These are phyloP conservation scores for Diuraphis noxia DNA, from an alignment of 1,140 invertebrate species.

Conservation along the genomic window DNA sequence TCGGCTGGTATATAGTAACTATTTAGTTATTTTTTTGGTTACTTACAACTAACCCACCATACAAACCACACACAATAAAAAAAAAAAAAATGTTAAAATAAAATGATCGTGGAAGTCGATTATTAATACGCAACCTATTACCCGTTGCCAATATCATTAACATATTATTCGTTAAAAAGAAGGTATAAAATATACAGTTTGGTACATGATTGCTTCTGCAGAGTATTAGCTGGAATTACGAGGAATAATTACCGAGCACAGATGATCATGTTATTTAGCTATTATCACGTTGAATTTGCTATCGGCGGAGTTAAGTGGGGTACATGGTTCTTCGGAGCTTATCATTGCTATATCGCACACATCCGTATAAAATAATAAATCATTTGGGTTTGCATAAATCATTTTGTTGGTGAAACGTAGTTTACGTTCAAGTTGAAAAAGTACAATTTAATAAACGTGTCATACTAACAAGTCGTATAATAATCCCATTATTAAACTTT, in stretches of 20 bases:
- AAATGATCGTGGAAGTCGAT: background rate
- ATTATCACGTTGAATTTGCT: background rate
- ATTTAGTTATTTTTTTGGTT: too few species aligned
- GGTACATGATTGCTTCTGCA: background rate
- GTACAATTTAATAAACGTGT: background rate
- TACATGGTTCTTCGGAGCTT: background rate
- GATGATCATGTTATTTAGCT: background rate
- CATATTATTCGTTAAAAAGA: background rate
- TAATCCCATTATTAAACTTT: background rate
- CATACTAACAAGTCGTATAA: background rate
- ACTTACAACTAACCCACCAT: too few species aligned
- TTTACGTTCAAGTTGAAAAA: background rate
- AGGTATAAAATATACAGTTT: background rate
- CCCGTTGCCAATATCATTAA: too few species aligned
- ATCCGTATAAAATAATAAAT: background rate
- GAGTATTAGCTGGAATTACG: background rate
- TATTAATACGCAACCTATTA: background rate
- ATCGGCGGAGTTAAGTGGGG: background rate
- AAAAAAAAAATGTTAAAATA: background rate
- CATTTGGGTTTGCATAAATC: background rate
- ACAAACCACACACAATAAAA: too few species aligned
- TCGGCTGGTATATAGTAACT: too few species aligned
- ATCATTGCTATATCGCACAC: background rate
- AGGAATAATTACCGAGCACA: background rate
- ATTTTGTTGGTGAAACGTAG: background rate